These are phyloP conservation scores for Pteronotus mesoamericanus DNA, from an alignment of 2,797 vertebrate species.

Conservation along the genomic window DNA sequence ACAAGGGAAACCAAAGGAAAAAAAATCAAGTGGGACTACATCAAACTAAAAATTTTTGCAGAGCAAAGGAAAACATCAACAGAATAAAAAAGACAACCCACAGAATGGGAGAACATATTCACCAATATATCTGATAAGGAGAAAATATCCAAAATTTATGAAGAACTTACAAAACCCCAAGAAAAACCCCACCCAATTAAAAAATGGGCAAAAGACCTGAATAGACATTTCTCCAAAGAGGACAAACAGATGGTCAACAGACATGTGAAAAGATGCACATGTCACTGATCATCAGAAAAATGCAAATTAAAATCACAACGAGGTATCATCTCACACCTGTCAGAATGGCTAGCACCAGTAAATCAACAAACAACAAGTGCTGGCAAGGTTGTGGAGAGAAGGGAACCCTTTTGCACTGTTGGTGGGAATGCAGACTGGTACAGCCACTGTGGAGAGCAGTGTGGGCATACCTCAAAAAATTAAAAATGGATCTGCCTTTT, in stretches of 20 bases:
- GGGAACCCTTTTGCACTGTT: not conserved
- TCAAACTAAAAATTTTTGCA: not conserved
- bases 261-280: not conserved
- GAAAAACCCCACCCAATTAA: not conserved
- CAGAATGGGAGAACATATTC: not conserved
- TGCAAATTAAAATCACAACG: not conserved
- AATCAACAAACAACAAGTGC: not conserved
- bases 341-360: not conserved
- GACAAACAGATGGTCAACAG: not conserved
- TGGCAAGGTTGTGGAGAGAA: not conserved
- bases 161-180: not conserved
- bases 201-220: not conserved
- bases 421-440: not conserved
- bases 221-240: not conserved
- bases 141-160: not conserved
- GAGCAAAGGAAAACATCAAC: not conserved
- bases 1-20: not conserved
- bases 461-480: not conserved
- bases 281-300: not conserved
- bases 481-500: not conserved
- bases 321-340: not conserved
- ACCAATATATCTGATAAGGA: not conserved
- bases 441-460: not conserved
- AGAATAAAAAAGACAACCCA: not conserved
- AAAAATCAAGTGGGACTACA: not conserved